Base-by-base conservation (phyloP, 2,888 invertebrate species). In the Epirrhoe alternata region DNA sequence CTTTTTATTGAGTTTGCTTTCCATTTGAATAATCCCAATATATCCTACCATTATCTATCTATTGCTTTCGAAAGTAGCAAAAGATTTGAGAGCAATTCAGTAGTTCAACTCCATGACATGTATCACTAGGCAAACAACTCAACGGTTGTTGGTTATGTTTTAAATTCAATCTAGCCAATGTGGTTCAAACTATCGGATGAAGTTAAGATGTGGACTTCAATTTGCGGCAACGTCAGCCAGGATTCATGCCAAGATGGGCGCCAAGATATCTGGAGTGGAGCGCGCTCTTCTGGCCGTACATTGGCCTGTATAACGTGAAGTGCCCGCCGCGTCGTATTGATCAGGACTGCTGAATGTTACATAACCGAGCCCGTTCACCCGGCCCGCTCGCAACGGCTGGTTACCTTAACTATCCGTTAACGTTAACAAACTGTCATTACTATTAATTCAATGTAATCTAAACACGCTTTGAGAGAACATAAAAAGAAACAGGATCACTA, bases 301-400 rank as follows among this genome's bases (percentile, higher is more conserved):
- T 88, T 88, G 86, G 86, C 87, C 84, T 84, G 85, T 82, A 81
- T 81, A 83, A 63, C 67, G 85, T 82, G 84, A 84, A 87, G 86
- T 86, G 86, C 80, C 83, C 84, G 84, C 77, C 85, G 82, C 77
- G 71, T 75, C 75, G 87, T 92, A 92, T 92, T 88, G 92, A 92
- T 92, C 89, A 87, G 87, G 85, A 87, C 87, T 85, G 86, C 87
- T 89, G 83, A 83, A 84, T 81, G 87, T 92, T 92, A 90, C 79
- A 83, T 90, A 89, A 90, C 81, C 86, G 82, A 82, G 68, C 62
- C 68, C 85, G 84, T 80, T 82, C 83, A 81, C 83, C 79, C 68
- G 69, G 66, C 35, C 59, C n/a, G 30, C 51, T 31, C 57, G 49
- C 57, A 8, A 51, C 38, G n/a, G n/a, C 30, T 14, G 51, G 59